Base-by-base conservation (phyloP, 2,888 invertebrate species). In the Brachylomia viminalis region DNA sequence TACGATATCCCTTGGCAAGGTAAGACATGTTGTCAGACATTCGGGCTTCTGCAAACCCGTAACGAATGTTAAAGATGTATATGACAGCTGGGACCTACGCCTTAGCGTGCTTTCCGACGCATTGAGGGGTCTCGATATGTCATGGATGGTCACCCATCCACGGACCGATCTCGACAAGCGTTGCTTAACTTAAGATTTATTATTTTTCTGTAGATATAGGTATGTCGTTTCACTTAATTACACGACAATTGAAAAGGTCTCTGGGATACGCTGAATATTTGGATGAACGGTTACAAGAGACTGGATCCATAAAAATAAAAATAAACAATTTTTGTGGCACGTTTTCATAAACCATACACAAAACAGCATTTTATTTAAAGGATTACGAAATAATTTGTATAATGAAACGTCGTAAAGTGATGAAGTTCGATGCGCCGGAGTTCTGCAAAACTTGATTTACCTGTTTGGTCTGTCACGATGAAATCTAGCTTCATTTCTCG, bases 381-480 rank as follows among this genome's bases (percentile, higher is more conserved):
- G 11, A 69, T 86, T 79, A 85, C 72, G 82, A 82, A 84, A 78
- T 81, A 62, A 76, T 81, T 33, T 82, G 72, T 83, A 62, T 82
- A 83, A 86, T 84, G 79, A 85, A 86, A 87, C 82, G 79, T 74
- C 81, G 88, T 86, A 80, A 86, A 77, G 69, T 80, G 80, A 84
- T 83, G 77, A 90, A 91, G 91, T 91, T 91, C 91, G 91, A 91
- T 92, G 92, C 89, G 92, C 89, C 86, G 87, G 88, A 86, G 84
- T 90, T 91, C 88, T 87, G 90, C 90, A 86, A 91, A 94, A 94
- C 94, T 91, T 89, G 94, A 93, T 92, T 91, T 90, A 92, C 93
- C 91, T 90, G 94, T 94, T 92, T 90, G 80, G 83, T 77, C 87
- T 90, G 89, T 89, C 89, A 90, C 87, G 87, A 80, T 86, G 85